phyloP scores from a whole-genome alignment of 2,888 invertebrate species.

The Acronicta psi region DNA sequence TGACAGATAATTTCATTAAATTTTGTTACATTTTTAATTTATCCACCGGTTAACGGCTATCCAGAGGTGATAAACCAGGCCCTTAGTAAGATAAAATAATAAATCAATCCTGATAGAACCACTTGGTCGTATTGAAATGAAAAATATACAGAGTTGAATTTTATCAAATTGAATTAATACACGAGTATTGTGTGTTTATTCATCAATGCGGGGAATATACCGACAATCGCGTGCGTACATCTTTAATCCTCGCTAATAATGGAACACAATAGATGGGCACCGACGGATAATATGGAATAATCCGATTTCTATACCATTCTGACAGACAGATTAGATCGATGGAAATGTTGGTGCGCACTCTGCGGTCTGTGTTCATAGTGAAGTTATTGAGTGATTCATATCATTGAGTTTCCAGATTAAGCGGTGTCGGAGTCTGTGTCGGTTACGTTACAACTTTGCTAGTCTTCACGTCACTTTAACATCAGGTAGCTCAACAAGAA shows the following conservation, averaged over 20 bases:
- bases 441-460: too few relatives aligned
- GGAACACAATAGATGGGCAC: conserved; percentile 21
- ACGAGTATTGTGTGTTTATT: neutral
- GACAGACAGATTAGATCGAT: conserved; percentile 33
- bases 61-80: too few relatives aligned
- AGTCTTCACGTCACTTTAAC: too few relatives aligned
- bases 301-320: conserved; percentile 46
- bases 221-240: neutral
- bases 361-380: conserved; percentile 5
- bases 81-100: too few relatives aligned
- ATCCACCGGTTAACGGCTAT: too few relatives aligned
- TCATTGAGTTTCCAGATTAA: too few relatives aligned
- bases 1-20: too few relatives aligned
- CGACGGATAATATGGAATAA: conserved; percentile 35
- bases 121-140: too few relatives aligned
- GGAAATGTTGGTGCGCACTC: conserved; percentile 3
- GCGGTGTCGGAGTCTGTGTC: too few relatives aligned
- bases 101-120: neutral
- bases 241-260: conserved; percentile 24
- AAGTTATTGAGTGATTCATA: neutral
- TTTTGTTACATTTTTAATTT: too few relatives aligned
- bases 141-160: too few relatives aligned
- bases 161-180: neutral
- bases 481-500: too few relatives aligned
- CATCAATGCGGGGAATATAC: neutral